phyloP scores from a whole-genome alignment of 1,140 invertebrate species.

The Coenobita brevimanus region DNA sequence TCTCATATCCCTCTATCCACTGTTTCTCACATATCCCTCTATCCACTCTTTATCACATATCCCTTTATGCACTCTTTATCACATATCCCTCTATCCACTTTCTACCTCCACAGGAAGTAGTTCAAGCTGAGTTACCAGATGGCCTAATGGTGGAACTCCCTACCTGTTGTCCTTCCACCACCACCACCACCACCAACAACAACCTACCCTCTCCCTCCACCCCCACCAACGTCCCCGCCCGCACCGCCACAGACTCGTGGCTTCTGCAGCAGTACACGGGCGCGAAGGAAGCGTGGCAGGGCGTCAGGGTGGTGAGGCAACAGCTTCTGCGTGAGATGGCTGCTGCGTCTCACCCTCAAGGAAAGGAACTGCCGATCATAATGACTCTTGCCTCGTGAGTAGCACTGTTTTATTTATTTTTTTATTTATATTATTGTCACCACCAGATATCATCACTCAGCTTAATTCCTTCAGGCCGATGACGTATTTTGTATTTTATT shows the following conservation, averaged over 20 bases:
- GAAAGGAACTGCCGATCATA: too few species aligned
- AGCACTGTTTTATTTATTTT: too few species aligned
- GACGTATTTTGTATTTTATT: too few species aligned
- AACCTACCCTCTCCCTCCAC: background rate
- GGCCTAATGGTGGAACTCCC: slow-evolving; percentile 28
- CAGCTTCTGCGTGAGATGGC: slow-evolving; percentile 39
- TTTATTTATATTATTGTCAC: too few species aligned
- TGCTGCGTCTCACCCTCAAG: too few species aligned
- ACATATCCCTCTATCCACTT: background rate
- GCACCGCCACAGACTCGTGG: slow-evolving; percentile 42
- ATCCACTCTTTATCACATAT: background rate
- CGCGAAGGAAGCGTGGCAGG: slow-evolving; percentile 26
- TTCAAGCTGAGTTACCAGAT: background rate
- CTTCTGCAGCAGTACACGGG: slow-evolving; percentile 19
- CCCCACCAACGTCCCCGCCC: background rate
- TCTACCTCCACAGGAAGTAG: slow-evolving; percentile 10
- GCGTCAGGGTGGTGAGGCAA: slow-evolving; percentile 3
- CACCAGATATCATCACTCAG: too few species aligned
- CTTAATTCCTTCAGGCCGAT: too few species aligned
- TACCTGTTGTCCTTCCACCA: background rate
- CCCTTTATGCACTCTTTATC: too few species aligned
- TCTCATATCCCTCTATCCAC: too few species aligned
- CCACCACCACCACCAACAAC: background rate
- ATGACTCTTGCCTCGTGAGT: too few species aligned
- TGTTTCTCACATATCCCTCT: too few species aligned